Percentiles rank a stretch among this genome's conserved stretches.
Evolutionary conservation across 2,797 vertebrate species (phyloP).

Genomic region (Euthynnus affinis): DNA sequence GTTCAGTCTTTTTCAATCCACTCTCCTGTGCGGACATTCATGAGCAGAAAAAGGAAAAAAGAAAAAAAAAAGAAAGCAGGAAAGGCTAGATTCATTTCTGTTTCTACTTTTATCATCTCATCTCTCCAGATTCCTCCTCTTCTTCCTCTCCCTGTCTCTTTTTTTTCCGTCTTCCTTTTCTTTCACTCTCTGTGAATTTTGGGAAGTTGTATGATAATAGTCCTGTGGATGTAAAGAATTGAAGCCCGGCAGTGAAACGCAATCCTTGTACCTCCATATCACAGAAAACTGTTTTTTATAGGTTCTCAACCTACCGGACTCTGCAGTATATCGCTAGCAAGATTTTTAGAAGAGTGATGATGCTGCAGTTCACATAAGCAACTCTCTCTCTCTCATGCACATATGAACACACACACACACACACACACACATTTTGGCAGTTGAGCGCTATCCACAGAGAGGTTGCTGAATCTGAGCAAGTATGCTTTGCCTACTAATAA

Average conservation of each 20-base stretch:
- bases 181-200: constrained; percentile 26
- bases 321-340: constrained; percentile 57
- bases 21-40: constrained; percentile 59
- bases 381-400: constrained; percentile 38
- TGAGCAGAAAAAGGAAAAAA: constrained; percentile 37
- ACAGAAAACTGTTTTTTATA: constrained; percentile 44
- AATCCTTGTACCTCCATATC: constrained; percentile 35
- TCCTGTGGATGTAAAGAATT: constrained; percentile 15
- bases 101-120: constrained; percentile 47
- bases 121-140: constrained; percentile 28
- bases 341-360: constrained; percentile 69
- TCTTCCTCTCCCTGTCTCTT: constrained; percentile 1
- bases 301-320: constrained; percentile 43
- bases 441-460: constrained; percentile 76
- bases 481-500: constrained; percentile 78
- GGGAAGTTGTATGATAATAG: constrained; percentile 31
- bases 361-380: constrained; percentile 65
- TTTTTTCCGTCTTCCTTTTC: constrained; percentile 10
- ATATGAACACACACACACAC: constrained; percentile 23
- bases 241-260: constrained; percentile 29
- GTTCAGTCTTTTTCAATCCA: constrained; percentile 54
- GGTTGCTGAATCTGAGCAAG: constrained; percentile 78
- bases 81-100: constrained; percentile 27
- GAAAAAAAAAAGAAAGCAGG: constrained; percentile 2
- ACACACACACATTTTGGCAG: constrained; percentile 58